Percentiles rank a stretch among this genome's conserved stretches.
These are phyloP conservation scores for Erpetoichthys calabaricus DNA, from an alignment of 2,797 vertebrate genomes.

Conservation along the genomic window DNA sequence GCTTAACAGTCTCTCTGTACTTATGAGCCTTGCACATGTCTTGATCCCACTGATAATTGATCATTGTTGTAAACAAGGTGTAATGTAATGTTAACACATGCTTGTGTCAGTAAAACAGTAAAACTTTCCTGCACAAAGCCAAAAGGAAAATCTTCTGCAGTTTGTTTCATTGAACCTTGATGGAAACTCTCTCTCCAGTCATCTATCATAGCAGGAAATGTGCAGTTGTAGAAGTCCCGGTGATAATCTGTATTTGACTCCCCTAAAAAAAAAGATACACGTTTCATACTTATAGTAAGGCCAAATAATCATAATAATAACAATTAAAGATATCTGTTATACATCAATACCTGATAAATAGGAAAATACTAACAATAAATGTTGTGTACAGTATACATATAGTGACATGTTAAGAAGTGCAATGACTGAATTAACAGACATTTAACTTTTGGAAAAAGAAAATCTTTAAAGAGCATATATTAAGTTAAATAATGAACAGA, in stretches of 20 bases:
- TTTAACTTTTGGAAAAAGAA: too few relatives aligned
- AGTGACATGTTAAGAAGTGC: neutral
- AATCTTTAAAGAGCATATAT: too few relatives aligned
- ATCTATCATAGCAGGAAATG: slow-evolving; percentile 70
- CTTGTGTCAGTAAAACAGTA: neutral
- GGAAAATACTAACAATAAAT: neutral
- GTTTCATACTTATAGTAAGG: too few relatives aligned
- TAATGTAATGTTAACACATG: too few relatives aligned
- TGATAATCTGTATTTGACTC: slow-evolving; percentile 55
- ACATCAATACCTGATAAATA: neutral
- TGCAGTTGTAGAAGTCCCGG: slow-evolving; percentile 63
- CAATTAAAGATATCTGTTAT: too few relatives aligned
- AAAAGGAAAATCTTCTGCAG: slow-evolving; percentile 61
- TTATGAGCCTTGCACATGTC: too few relatives aligned
- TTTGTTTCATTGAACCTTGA: slow-evolving; percentile 53
- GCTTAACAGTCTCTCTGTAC: too few relatives aligned
- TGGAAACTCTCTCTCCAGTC: slow-evolving; percentile 79
- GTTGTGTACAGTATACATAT: neutral
- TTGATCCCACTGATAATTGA: too few relatives aligned
- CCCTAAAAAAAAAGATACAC: slow-evolving; percentile 37
- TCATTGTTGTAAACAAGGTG: too few relatives aligned
- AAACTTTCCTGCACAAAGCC: slow-evolving; percentile 77
- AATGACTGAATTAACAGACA: too few relatives aligned
- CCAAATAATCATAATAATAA: too few relatives aligned
- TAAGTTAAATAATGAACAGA: too few relatives aligned